Percentiles rank a stretch among this genome's conserved stretches.
These are phyloP conservation scores for Drosophila funebris DNA, from an alignment of 1,140 invertebrate genomes.

Conservation along the genomic window DNA sequence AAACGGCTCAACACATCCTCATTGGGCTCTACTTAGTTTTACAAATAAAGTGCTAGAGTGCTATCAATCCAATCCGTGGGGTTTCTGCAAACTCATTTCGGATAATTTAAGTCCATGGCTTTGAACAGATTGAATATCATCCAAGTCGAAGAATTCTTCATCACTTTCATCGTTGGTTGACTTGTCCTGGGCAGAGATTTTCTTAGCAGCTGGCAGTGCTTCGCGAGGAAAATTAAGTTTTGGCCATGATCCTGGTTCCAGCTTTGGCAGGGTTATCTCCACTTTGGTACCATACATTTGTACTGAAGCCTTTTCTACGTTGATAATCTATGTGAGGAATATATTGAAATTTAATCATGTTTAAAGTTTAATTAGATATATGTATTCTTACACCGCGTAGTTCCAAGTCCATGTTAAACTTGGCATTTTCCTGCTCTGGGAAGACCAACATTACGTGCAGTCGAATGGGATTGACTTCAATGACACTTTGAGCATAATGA, in stretches of 20 bases:
- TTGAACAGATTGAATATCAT: slow-evolving; percentile 84
- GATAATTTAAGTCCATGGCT: slow-evolving; percentile 56
- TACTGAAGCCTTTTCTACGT: slow-evolving; percentile 88
- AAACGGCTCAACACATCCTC: slow-evolving; percentile 6
- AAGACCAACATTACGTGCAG: slow-evolving; percentile 92
- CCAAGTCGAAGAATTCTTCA: slow-evolving; percentile 74
- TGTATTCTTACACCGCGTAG: slow-evolving; percentile 89
- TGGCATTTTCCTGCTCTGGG: slow-evolving; percentile 89
- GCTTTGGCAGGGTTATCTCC: slow-evolving; percentile 96
- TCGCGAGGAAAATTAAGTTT: slow-evolving; percentile 88
- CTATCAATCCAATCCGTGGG: slow-evolving; percentile 58
- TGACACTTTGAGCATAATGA: slow-evolving; percentile 88
- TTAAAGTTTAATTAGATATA: slow-evolving; percentile 73
- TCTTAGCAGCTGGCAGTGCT: slow-evolving; percentile 42
- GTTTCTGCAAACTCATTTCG: slow-evolving; percentile 60
- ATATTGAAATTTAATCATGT: background rate
- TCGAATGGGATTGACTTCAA: slow-evolving; percentile 94
- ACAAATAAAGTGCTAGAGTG: slow-evolving; percentile 60
- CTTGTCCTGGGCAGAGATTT: slow-evolving; percentile 14
- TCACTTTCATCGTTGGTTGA: slow-evolving; percentile 50
- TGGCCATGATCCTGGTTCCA: slow-evolving; percentile 92
- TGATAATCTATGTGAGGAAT: slow-evolving; percentile 86
- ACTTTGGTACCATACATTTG: slow-evolving; percentile 96
- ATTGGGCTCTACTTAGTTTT: slow-evolving; percentile 13
- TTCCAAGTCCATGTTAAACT: slow-evolving; percentile 92